Conservation (phyloP, 2,113 vertebrate genomes). For the Sceloporus tristichus region DNA sequence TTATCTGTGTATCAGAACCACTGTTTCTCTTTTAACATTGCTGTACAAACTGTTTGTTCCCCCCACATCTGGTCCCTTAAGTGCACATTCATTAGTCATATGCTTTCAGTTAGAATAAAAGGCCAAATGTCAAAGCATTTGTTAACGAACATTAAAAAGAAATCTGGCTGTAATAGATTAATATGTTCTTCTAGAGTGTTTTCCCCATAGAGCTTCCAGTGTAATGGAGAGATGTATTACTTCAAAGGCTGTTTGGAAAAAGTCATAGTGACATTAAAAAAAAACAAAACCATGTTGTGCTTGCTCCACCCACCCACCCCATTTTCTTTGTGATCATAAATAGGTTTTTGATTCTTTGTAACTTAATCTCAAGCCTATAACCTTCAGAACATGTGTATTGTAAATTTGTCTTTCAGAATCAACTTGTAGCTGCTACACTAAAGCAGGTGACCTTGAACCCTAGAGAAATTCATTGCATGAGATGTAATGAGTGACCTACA, state of each 20-base stretch:
- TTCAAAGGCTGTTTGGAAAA: neutral
- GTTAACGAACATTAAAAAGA: constrained; percentile 21
- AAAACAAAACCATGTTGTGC: too few relatives aligned
- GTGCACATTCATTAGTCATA: constrained; percentile 18
- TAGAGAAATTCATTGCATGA: neutral
- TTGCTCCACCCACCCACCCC: too few relatives aligned
- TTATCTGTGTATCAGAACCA: neutral
- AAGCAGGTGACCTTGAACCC: neutral
- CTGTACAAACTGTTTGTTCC: constrained; percentile 38
- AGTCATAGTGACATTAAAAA: neutral
- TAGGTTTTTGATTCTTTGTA: neutral
- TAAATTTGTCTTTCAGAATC: neutral
- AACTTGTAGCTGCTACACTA: neutral
- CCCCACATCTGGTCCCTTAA: constrained; percentile 37
- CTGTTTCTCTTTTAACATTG: neutral
- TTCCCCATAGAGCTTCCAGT: neutral
- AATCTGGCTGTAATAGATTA: neutral
- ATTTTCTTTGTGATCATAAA: too few relatives aligned
- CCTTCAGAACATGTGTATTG: neutral
- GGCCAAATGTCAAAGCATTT: constrained; percentile 28
- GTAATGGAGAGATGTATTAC: neutral
- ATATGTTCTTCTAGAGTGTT: neutral
- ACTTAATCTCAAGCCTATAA: neutral
- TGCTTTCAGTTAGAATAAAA: constrained; percentile 40
- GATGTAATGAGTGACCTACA: neutral